A percentile compares a stretch with the other conserved stretches of the same genome.
phyloP scores from a whole-genome alignment of 2,888 invertebrate genomes.

The Campoplex capitator region DNA sequence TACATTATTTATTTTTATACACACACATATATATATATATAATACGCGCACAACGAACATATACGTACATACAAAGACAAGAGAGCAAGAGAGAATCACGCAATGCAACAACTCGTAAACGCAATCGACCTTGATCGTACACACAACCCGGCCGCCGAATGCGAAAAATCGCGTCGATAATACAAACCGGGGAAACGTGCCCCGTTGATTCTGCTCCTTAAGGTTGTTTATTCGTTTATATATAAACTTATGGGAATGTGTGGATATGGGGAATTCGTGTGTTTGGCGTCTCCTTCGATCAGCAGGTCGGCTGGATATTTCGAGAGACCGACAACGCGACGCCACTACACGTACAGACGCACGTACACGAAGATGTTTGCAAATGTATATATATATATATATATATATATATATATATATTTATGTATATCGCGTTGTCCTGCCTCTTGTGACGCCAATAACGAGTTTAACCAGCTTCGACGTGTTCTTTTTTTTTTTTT shows the following conservation, averaged over 20 bases:
- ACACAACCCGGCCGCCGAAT: slow-evolving; percentile 68
- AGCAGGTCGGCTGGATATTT: slow-evolving; percentile 66
- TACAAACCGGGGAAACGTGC: slow-evolving; percentile 61
- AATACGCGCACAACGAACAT: background rate
- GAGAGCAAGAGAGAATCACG: slow-evolving; percentile 58
- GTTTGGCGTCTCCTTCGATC: slow-evolving; percentile 61
- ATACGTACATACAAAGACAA: background rate
- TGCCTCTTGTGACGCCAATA: slow-evolving; percentile 66
- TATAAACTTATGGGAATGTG: background rate
- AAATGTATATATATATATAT: background rate
- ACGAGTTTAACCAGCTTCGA: slow-evolving; percentile 66
- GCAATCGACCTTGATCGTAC: slow-evolving; percentile 72
- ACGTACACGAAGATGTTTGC: background rate
- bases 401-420: background rate
- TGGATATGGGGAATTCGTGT: slow-evolving; percentile 34
- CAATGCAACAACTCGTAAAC: slow-evolving; percentile 66
- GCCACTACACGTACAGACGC: slow-evolving; percentile 2
- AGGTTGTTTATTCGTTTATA: slow-evolving; percentile 3
- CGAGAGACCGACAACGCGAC: slow-evolving; percentile 58
- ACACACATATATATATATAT: slow-evolving; percentile 7
- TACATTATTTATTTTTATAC: background rate
- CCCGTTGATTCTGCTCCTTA: slow-evolving; percentile 41
- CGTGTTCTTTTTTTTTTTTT: slow-evolving; percentile 4
- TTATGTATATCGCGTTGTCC: slow-evolving; percentile 13
- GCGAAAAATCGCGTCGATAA: slow-evolving; percentile 68